Base-by-base conservation (phyloP, 2,888 invertebrate genomes). In the Tachystola acroxantha region DNA sequence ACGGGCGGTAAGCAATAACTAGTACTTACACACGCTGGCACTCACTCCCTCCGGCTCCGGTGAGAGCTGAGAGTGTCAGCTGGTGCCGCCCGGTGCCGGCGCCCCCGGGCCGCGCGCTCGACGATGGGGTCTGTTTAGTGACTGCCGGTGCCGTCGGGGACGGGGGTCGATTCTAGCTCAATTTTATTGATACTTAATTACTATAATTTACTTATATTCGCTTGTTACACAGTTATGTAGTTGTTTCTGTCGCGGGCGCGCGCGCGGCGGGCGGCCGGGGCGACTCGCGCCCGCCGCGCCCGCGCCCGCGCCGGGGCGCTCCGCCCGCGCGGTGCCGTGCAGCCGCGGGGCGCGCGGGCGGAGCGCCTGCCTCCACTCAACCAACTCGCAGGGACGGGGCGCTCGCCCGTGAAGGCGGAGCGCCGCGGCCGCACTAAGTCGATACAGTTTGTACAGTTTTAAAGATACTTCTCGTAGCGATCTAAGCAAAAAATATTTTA, bases 381-480 rank as follows among this genome's bases (percentile, higher is more conserved):
- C n/a, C n/a, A n/a, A n/a, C n/a, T n/a, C 24, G n/a, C n/a, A 16
- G 16, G 3, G 16, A 6, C 16, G 16, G 6, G n/a, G 16, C 6
- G 16, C n/a, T 16, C 16, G 16, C n/a, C n/a, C 19, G 10, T 3
- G 16, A 5, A 10, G 10, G 9, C n/a, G 5, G 14, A 28, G 37
- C 32, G 31, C 36, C 33, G 26, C 26, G 31, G 14, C 24, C 32
- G 28, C 13, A 10, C 28, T 66, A 53, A 59, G 62, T 77, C 59
- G 67, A 72, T 71, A 76, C 70, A 76, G 79, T 85, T 84, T 86
- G 85, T 86, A 85, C 86, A 86, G 85, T 81, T 82, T 79, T 80
- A 81, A 76, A 67, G 67, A 79, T 80, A 81, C 77, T 78, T 84
- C 79, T 84, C 73, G 77, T 85, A 85, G 86, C 58, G 58, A 53